phyloP scores from a whole-genome alignment of 2,888 invertebrate genomes.

The Lacanobia wlatinum region DNA sequence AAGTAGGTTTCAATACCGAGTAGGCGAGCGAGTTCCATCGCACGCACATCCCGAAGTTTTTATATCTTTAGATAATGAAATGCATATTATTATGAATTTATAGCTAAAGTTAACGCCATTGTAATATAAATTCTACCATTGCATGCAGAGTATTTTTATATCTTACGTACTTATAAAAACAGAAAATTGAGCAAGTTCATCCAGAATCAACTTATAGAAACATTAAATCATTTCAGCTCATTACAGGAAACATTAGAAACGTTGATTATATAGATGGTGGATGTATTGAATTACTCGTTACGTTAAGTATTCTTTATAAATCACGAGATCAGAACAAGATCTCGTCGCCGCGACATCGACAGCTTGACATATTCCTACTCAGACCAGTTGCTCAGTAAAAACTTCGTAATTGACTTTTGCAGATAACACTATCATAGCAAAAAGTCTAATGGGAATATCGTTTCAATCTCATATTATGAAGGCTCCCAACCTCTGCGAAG shows the following conservation, averaged over 20 bases:
- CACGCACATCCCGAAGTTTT: conserved; percentile 39
- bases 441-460: conserved; percentile 57
- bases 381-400: conserved; percentile 51
- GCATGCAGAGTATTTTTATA: neutral
- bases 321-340: conserved; percentile 59
- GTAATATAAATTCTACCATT: neutral
- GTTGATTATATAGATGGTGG: conserved; percentile 28
- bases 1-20: conserved; percentile 41
- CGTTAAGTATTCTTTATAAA: conserved; percentile 48
- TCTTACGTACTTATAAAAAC: neutral
- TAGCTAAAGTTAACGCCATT: conserved; percentile 14
- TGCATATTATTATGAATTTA: conserved; percentile 5
- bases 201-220: neutral
- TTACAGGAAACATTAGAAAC: conserved; percentile 44
- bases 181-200: neutral
- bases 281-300: conserved; percentile 41
- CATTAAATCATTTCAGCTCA: conserved; percentile 21
- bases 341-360: conserved; percentile 48
- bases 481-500: conserved; percentile 13
- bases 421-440: conserved; percentile 56
- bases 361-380: conserved; percentile 58
- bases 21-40: conserved; percentile 27
- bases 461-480: conserved; percentile 45
- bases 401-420: conserved; percentile 56
- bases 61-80: conserved; percentile 24